These are phyloP conservation scores for Ceratoteleas bidentatus DNA, from an alignment of 1,140 invertebrate genomes.

Conservation along the genomic window DNA sequence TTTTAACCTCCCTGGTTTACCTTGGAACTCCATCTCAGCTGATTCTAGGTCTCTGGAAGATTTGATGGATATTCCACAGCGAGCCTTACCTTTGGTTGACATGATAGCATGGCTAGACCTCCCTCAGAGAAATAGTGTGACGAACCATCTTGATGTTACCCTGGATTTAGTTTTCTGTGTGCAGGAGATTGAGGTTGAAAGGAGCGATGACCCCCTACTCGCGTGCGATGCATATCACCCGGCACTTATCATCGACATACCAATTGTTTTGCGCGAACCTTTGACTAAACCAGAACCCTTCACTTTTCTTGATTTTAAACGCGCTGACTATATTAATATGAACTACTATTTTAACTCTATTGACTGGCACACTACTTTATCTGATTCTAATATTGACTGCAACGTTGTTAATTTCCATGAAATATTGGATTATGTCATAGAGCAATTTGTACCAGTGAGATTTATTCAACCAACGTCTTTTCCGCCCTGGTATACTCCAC, in stretches of 20 bases:
- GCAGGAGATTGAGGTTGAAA: not conserved
- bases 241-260: not conserved
- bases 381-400: too few relatives aligned
- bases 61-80: too few relatives aligned
- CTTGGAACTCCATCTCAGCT: not conserved
- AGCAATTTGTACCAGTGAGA: too few relatives aligned
- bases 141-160: not conserved
- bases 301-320: constrained; percentile 1
- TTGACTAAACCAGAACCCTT: not conserved
- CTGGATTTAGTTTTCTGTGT: not conserved
- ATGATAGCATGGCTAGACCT: not conserved
- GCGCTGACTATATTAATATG: not conserved
- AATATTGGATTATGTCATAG: too few relatives aligned
- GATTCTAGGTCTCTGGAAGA: not conserved
- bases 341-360: not conserved
- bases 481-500: too few relatives aligned
- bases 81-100: not conserved
- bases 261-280: not conserved
- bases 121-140: not conserved
- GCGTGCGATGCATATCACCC: not conserved
- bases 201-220: not conserved
- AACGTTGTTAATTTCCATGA: too few relatives aligned
- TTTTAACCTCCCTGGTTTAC: not conserved
- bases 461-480: too few relatives aligned
- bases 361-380: too few relatives aligned